Conservation (phyloP, 2,113 vertebrate species). For the Rhynchomys soricoides region DNA sequence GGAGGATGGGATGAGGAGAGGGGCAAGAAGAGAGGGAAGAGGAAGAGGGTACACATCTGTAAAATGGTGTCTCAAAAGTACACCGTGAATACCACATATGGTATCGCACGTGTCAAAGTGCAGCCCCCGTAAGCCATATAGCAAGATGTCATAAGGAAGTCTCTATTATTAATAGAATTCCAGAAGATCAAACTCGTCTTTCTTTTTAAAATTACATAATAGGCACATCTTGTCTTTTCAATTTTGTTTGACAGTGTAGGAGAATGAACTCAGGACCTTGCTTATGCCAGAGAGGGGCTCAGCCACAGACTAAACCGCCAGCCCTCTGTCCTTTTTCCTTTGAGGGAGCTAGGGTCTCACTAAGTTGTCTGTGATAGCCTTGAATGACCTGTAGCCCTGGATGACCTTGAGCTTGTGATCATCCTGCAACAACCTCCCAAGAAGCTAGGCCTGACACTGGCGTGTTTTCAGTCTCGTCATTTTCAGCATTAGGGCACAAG, state of each 20-base stretch:
- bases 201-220: not conserved
- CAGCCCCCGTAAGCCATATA: not conserved
- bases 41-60: not conserved
- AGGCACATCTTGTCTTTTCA: not conserved
- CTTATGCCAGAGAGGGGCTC: not conserved
- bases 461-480: not conserved
- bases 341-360: not conserved
- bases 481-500: not conserved
- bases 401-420: not conserved
- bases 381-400: not conserved
- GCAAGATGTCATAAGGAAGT: not conserved
- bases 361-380: not conserved
- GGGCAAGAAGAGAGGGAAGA: no score
- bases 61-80: not conserved
- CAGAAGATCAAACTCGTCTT: not conserved
- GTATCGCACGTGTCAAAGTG: not conserved
- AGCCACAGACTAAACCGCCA: no score
- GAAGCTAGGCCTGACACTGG: not conserved
- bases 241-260: not conserved
- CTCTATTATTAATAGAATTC: not conserved
- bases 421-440: not conserved
- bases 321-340: not conserved
- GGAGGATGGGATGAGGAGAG: accelerated
- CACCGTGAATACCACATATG: not conserved
- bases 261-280: not conserved